Evolutionary conservation across 1,140 invertebrate species (phyloP).

Genomic region (Proales similis): DNA sequence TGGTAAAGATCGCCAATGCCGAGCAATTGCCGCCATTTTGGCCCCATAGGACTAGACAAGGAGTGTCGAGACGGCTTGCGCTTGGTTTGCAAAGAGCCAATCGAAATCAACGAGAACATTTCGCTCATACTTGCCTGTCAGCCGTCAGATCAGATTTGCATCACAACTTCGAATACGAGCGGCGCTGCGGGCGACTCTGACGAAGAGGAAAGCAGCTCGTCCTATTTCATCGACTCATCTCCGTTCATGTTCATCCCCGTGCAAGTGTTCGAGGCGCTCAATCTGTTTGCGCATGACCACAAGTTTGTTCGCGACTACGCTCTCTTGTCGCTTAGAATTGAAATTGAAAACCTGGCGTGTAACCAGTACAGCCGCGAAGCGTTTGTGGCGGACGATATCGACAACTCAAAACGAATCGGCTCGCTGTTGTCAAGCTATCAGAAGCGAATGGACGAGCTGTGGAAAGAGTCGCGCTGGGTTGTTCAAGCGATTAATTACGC

Average conservation of each 20-base stretch:
- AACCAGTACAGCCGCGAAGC: conserved; percentile 56
- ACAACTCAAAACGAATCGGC: conserved; percentile 72
- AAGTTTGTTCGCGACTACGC: conserved; percentile 27
- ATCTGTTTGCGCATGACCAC: conserved; percentile 12
- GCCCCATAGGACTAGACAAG: not conserved
- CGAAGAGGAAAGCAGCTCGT: no score
- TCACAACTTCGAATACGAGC: no score
- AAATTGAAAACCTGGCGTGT: conserved; percentile 39
- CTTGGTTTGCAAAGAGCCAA: conserved; percentile 3
- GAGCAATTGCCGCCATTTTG: not conserved
- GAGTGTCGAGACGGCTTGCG: conserved; percentile 1
- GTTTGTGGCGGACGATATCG: conserved; percentile 77
- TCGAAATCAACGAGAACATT: conserved; percentile 31
- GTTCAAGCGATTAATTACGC: conserved; percentile 87
- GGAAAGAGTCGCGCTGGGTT: conserved; percentile 87
- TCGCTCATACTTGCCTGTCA: conserved; percentile 20
- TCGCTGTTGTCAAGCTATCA: conserved; percentile 58
- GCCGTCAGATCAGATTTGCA: conserved; percentile 26
- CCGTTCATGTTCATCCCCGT: conserved; percentile 71
- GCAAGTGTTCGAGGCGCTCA: conserved; percentile 64
- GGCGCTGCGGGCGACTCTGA: no score
- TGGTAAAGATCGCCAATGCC: not conserved
- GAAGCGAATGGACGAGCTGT: conserved; percentile 58
- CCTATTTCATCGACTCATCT: no score
- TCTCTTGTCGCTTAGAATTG: conserved; percentile 15